Evolutionary conservation across 2,888 invertebrate genomes (phyloP), one percentile per base, ranked within the genome.

Genomic region (Protonemura montana): DNA sequence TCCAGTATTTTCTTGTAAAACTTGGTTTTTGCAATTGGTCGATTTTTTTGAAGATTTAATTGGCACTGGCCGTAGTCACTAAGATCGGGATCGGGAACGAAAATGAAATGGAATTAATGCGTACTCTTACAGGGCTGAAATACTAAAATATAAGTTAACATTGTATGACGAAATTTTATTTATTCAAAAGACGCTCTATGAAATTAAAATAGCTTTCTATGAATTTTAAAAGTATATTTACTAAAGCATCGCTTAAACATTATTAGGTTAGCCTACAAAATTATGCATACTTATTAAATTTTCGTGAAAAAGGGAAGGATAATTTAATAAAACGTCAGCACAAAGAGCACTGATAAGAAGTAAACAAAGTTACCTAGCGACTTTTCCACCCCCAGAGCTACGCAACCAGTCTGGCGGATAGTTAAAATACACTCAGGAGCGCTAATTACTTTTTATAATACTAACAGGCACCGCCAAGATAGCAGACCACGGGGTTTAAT

Each of bases 291-390:
- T 59, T 59, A 59, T 59, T 59, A 59, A 10, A 59, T 59, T 59
- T 59, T 59, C 59, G 2, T 21, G 59, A 59, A 59, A 21, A 59
- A 59, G 59, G 59, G 59, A 21, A 21, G 59, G 59, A 21, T 59
- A 59, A 59, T 59, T 59, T 59, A 59, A 59, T 59, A 59, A 59
- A 59, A 13, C 21, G 59, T 59, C 59, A 59, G 59, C 59, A 59
- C 59, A 59, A 59, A 59, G 59, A 59, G 21, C 59, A 59, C 59
- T 59, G 59, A 59, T 59, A 59, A 59, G 59, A 59, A 59, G 59
- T 59, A 59, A 59, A 59, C 59, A 59, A 59, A 59, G 59, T 59
- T 59, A 21, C 59, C 59, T 59, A 10, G 59, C 59, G 16, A 59
- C 59, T 59, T 59, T 10, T 21, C 21, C 1, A 10, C 59, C 59